Conservation (phyloP, 2,797 vertebrate genomes). For the Simalia tracyae region DNA sequence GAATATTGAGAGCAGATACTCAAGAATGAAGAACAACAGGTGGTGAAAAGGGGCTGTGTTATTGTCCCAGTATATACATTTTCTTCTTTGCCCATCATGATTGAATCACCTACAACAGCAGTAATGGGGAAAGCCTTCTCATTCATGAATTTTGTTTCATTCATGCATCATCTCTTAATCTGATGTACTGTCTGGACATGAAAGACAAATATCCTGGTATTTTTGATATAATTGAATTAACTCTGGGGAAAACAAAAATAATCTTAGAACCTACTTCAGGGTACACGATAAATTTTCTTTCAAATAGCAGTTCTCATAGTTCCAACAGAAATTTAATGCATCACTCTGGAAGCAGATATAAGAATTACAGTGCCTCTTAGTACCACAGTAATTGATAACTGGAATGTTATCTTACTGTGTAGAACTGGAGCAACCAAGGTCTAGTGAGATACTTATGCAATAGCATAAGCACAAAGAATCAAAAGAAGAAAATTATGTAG, state of each 20-base stretch:
- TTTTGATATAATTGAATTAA: background rate
- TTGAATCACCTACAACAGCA: background rate
- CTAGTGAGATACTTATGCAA: background rate
- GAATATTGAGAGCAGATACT: background rate
- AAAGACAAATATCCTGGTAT: background rate
- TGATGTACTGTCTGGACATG: background rate
- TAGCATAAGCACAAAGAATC: background rate
- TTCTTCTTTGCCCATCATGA: background rate
- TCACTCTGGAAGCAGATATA: background rate
- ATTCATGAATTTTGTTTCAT: background rate
- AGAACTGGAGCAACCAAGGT: background rate
- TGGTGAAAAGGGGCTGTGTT: background rate
- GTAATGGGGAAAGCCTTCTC: background rate
- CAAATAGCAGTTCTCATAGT: background rate
- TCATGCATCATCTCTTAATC: background rate
- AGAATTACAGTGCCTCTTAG: conserved; percentile 45
- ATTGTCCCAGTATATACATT: background rate
- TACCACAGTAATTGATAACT: conserved; percentile 44
- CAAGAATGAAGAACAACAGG: background rate
- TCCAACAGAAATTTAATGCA: background rate
- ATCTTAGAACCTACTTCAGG: background rate
- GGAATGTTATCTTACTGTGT: background rate
- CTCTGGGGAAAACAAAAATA: background rate
- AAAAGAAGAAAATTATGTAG: background rate
- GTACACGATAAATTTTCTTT: background rate